A percentile compares a stretch with the other conserved stretches of the same genome.
Conservation (phyloP, 2,113 vertebrate species). For the Scartelaos histophorus region DNA sequence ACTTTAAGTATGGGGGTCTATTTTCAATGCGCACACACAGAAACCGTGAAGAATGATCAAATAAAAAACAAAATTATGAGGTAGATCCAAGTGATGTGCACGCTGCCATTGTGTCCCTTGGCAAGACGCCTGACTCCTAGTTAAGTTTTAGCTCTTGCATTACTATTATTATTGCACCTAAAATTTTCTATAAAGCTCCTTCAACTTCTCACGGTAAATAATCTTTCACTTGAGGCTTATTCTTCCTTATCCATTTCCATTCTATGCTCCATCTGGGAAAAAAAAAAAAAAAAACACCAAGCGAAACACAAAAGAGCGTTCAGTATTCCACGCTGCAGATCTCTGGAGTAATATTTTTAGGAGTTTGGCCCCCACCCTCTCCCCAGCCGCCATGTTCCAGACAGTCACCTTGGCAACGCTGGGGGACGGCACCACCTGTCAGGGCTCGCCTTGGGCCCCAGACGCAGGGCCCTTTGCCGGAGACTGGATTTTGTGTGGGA, state of each 20-base stretch:
- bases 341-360: constrained; percentile 54
- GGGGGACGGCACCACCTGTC: constrained; percentile 58
- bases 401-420: constrained; percentile 68
- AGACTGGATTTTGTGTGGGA: constrained; percentile 68
- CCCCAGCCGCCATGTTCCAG: constrained; percentile 49
- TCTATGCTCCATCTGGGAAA: constrained; percentile 3
- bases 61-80: too few species aligned
- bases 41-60: too few species aligned
- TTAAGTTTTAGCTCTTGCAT: too few species aligned
- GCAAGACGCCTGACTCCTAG: too few species aligned
- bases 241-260: background rate
- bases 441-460: constrained; percentile 55
- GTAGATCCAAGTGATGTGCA: too few species aligned
- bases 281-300: constrained; percentile 10
- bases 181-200: background rate
- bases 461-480: constrained; percentile 56
- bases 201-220: background rate
- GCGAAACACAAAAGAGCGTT: background rate
- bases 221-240: background rate
- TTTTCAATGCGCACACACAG: too few species aligned
- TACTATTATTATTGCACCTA: background rate
- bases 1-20: too few species aligned
- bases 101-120: too few species aligned
- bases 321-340: constrained; percentile 28
- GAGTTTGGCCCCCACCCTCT: constrained; percentile 29